Evolutionary conservation across 2,888 invertebrate species (phyloP).

Genomic region (Caenorhabditis sp.): DNA sequence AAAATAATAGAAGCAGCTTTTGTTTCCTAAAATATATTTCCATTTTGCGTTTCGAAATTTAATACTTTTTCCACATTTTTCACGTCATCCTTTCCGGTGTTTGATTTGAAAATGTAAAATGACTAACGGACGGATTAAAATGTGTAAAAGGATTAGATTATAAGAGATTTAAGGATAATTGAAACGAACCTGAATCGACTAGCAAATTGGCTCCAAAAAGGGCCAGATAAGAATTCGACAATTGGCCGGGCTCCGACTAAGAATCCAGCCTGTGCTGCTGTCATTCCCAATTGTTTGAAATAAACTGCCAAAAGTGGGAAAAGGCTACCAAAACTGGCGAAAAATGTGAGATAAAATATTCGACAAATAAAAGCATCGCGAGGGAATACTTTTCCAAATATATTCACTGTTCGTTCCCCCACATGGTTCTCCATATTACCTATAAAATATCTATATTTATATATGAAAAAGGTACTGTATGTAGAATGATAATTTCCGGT

Average conservation of each 20-base stretch:
- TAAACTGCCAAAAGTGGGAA: constrained; percentile 98
- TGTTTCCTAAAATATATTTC: constrained; percentile 62
- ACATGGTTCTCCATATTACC: constrained; percentile 59
- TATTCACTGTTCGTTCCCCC: constrained; percentile 58
- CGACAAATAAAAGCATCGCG: constrained; percentile 92
- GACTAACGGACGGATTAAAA: too few species aligned
- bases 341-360: constrained; percentile 98
- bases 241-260: constrained; percentile 91
- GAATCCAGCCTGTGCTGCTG: constrained; percentile 78
- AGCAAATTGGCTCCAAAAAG: constrained; percentile 95
- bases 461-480: too few species aligned
- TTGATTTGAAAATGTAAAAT: too few species aligned
- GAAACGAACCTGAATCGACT: constrained; percentile 77
- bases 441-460: too few species aligned
- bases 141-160: not conserved
- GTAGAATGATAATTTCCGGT: too few species aligned
- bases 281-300: constrained; percentile 90
- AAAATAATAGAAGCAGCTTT: constrained; percentile 83
- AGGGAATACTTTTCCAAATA: constrained; percentile 76
- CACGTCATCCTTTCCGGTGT: too few species aligned
- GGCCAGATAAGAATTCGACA: constrained; percentile 94
- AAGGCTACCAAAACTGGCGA: constrained; percentile 95
- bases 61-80: not conserved
- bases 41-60: constrained; percentile 2
- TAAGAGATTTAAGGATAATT: not conserved